Evolutionary conservation across 2,888 invertebrate species (phyloP).

Genomic region (Mesorhabditis sp.): DNA sequence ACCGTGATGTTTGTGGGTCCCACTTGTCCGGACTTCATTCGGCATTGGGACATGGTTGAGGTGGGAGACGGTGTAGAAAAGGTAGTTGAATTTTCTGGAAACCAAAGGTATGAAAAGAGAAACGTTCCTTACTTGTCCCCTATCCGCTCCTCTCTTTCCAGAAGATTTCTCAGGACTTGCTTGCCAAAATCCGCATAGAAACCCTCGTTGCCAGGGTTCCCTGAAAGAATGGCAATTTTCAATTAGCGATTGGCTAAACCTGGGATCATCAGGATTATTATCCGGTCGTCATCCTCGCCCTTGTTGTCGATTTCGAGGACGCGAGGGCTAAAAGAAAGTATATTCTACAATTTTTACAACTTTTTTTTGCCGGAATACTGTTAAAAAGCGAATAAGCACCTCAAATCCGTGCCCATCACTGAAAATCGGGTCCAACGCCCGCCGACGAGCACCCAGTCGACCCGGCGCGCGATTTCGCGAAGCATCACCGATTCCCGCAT

Average conservation of each 20-base stretch:
- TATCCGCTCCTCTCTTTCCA: conserved; percentile 11
- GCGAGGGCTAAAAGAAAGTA: not conserved
- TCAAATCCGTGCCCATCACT: conserved; percentile 35
- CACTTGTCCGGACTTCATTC: conserved; percentile 25
- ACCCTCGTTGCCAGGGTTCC: conserved; percentile 51
- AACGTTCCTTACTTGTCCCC: not conserved
- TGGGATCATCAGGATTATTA: conserved; percentile 42
- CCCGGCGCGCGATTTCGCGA: conserved; percentile 28
- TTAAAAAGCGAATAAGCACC: conserved; percentile 9
- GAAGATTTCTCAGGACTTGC: conserved; percentile 27
- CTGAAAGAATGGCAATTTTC: conserved; percentile 15
- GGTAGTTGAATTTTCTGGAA: conserved; percentile 17
- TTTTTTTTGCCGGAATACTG: conserved; percentile 5
- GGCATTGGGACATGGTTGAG: conserved; percentile 49
- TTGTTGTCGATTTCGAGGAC: conserved; percentile 15
- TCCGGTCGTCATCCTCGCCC: conserved; percentile 27
- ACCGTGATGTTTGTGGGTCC: conserved; percentile 32
- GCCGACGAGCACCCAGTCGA: conserved; percentile 40
- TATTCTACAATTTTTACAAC: not conserved
- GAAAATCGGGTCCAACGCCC: conserved; percentile 47
- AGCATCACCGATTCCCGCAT: conserved; percentile 15
- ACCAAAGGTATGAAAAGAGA: not conserved
- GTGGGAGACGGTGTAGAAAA: conserved; percentile 46
- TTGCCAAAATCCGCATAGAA: conserved; percentile 49
- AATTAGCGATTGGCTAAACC: conserved; percentile 15